Conservation (phyloP, 2,888 invertebrate species). For the Andrena fulva region DNA sequence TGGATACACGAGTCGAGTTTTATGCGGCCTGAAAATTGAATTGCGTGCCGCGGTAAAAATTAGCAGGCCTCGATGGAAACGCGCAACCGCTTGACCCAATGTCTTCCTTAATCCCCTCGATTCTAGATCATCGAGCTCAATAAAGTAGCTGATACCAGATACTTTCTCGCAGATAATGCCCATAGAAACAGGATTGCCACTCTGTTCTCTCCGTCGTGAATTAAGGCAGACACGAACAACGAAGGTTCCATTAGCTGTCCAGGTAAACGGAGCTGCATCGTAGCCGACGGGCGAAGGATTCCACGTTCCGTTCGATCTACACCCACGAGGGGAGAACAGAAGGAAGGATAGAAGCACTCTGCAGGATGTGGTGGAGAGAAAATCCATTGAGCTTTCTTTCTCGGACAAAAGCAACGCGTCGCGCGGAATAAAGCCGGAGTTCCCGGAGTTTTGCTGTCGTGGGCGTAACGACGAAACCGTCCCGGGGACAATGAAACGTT, state of each 20-base stretch:
- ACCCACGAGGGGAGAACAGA: background rate
- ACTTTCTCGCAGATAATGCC: background rate
- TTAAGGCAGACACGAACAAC: background rate
- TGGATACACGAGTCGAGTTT: constrained; percentile 33
- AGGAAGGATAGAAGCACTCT: background rate
- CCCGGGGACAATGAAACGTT: constrained; percentile 30
- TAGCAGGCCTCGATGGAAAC: constrained; percentile 13
- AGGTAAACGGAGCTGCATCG: constrained; percentile 16
- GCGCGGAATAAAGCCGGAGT: background rate
- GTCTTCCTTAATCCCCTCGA: constrained; percentile 34
- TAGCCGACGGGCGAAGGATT: constrained; percentile 7
- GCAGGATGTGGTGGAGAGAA: background rate
- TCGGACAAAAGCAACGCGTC: background rate
- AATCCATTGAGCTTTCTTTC: background rate
- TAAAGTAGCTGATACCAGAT: background rate
- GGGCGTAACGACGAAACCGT: background rate
- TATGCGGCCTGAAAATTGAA: constrained; percentile 17
- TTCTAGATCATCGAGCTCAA: constrained; percentile 9
- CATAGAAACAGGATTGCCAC: too few relatives aligned
- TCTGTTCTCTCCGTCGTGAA: too few relatives aligned
- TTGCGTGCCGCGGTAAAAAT: constrained; percentile 18
- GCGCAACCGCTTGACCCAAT: constrained; percentile 30
- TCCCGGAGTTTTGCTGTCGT: constrained; percentile 30
- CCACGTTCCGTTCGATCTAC: constrained; percentile 33
- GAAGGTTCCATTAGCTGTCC: background rate